These are phyloP conservation scores for Styela clava DNA, from an alignment of 23 tunicate species.

Conservation along the genomic window DNA sequence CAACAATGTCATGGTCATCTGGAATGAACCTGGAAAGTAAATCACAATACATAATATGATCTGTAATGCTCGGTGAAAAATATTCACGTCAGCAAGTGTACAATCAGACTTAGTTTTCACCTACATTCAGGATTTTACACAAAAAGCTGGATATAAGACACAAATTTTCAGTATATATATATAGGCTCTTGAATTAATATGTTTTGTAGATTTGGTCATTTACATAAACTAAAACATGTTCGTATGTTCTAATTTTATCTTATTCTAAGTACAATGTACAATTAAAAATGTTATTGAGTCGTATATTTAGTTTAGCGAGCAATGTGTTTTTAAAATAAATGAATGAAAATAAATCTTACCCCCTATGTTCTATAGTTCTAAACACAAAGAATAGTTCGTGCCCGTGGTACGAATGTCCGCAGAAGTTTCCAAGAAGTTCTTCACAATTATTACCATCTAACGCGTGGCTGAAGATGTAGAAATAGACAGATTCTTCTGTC, in stretches of 20 bases:
- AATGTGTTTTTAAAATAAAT: too few species aligned
- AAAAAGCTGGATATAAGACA: too few species aligned
- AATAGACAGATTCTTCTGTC: neutral
- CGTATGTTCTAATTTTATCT: too few species aligned
- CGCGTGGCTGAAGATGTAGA: neutral
- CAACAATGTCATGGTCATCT: slow-evolving; percentile 1
- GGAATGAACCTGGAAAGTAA: neutral
- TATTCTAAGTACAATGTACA: neutral
- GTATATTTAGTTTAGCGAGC: too few species aligned
- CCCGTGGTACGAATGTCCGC: slow-evolving; percentile 17
- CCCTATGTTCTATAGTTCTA: slow-evolving; percentile 8
- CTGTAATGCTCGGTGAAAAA: neutral
- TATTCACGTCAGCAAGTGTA: neutral
- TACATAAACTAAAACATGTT: too few species aligned
- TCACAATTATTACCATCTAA: slow-evolving; percentile 8
- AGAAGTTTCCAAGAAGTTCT: neutral
- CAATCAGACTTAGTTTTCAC: neutral
- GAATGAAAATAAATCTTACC: too few species aligned
- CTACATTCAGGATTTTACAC: neutral
- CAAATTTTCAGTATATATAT: too few species aligned
- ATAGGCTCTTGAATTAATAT: too few species aligned
- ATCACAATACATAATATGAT: neutral
- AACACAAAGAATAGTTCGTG: slow-evolving; percentile 4
- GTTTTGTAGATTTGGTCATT: too few species aligned
- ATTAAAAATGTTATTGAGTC: too few species aligned